Percentiles rank a stretch among this genome's conserved stretches.
Evolutionary conservation across 2,113 vertebrate species (phyloP).

Genomic region (Paedocypris sp.): DNA sequence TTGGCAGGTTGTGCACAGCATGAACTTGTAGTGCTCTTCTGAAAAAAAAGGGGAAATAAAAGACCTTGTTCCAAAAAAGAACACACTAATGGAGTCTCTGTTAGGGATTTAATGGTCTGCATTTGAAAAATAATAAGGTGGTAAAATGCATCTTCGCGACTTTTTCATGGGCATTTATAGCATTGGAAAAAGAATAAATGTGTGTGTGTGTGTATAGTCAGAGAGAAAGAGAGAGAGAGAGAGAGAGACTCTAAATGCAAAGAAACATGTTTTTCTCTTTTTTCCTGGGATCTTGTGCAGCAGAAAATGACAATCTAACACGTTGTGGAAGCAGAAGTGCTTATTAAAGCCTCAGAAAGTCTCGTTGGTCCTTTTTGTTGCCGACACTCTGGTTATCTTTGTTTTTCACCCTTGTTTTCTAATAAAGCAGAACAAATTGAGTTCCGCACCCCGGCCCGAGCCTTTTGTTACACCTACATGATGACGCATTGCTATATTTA

Average conservation of each 20-base stretch:
- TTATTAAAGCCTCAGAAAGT: neutral
- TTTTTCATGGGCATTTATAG: too few species aligned
- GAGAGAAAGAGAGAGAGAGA: too few species aligned
- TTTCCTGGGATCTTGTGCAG: neutral
- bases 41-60: neutral
- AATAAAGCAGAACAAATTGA: constrained; percentile 6
- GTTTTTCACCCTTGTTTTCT: neutral
- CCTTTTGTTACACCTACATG: constrained; percentile 6
- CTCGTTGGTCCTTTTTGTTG: neutral
- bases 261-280: neutral
- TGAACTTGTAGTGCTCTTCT: neutral
- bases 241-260: neutral
- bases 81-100: too few species aligned
- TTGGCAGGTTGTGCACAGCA: neutral
- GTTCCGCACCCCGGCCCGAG: neutral
- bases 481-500: neutral
- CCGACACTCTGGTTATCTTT: neutral
- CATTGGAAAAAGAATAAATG: too few species aligned
- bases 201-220: too few species aligned
- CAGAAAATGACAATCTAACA: neutral
- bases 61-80: neutral
- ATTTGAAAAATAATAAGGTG: neutral
- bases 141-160: too few species aligned
- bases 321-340: neutral
- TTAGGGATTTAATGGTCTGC: neutral